Base-by-base conservation (phyloP, 2,113 vertebrate species). In the Drymodes brunneopygia region DNA sequence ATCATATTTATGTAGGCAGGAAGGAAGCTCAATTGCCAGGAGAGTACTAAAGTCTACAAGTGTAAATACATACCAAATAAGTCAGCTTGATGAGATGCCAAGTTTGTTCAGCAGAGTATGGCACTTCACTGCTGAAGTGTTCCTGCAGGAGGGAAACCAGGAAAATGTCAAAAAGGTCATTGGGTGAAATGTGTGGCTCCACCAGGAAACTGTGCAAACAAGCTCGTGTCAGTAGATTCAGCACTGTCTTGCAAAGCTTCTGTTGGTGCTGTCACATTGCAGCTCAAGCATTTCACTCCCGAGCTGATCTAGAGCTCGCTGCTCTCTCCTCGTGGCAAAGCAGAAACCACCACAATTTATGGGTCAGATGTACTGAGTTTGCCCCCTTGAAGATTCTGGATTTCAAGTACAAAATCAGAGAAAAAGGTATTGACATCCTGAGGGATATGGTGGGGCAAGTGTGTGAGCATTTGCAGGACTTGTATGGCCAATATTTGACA, bases 51-150 rank as follows among this genome's bases (percentile, higher is more conserved):
- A 95, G 58, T 91, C 89, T 94, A 95, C 94, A 95, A 95, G 95
- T 94, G 94, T 97, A 97, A 97, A 97, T 92, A 96, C 83, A 91
- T 79, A 67, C 92, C 87, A 95, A 97, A 95, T 97, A 97, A 88
- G 91, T 95, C 94, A 86, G 64, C 77, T 89, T 97, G 97, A 97
- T 54, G 47, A 90, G 82, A 92, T 92, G 94, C 94, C 94, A 97
- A 94, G 73, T 97, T 96, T 96, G 88, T n/a, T 95, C 88, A 94
- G 88, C 36, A 65, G 57, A 92, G 87, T 91, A 87, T 85, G 94
- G 83, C 95, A 97, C 94, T 96, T 94, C 65, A 91, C 73, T 38
- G 36, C 66, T 96, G 82, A 96, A 97, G 93, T 94, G 85, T 80
- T 96, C 81, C 92, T 93, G 62, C 38, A 96, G 86, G 81, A 97